Evolutionary conservation across 2,888 invertebrate species (phyloP), one percentile per base, ranked within the genome.

Genomic region (Pollenia angustigena): DNA sequence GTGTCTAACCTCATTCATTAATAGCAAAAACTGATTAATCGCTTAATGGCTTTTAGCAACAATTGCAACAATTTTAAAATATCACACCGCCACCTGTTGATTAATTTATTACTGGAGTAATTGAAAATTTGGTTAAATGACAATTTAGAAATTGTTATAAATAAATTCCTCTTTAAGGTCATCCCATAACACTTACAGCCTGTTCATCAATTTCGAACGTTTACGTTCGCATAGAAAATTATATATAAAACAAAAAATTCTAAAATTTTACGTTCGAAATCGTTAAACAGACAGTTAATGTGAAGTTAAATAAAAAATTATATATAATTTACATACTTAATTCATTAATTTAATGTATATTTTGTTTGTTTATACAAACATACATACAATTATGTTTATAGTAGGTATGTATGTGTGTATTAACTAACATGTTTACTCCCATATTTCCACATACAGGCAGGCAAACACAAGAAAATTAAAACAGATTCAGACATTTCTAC

Each of bases 351-450:
- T 62, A 40, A 74, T 74, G 10, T 7, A 48, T 48, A 12, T 48
- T 46, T 50, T 46, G 2, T 52, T 16, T 50, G n/a, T 9, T 16
- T n/a, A 66, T 16, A 11, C n/a, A 32, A 32, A 32, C 4, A 32
- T 32, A 32, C 32, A 32, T 32, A 6, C 32, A 32, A 32, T 32
- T 3, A 60, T 12, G 11, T 50, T 50, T 4, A 1, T 16, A 4
- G 1, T 64, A 18, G 16, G 12, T 18, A 12, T 42, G 18, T 16
- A 11, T 18, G 11, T 50, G 18, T 62, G 52, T n/a, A 23, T 56
- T 9, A 42, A 42, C 7, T n/a, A 50, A 69, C 42, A 69, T 50
- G 48, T 69, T 64, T 3, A 79, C 69, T 79, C 79, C 79, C 79
- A 79, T 66, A 79, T 69, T 69, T 60, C 6, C n/a, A 50, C 10